Conservation (phyloP, 2,888 invertebrate species). For the Phlogophora meticulosa region DNA sequence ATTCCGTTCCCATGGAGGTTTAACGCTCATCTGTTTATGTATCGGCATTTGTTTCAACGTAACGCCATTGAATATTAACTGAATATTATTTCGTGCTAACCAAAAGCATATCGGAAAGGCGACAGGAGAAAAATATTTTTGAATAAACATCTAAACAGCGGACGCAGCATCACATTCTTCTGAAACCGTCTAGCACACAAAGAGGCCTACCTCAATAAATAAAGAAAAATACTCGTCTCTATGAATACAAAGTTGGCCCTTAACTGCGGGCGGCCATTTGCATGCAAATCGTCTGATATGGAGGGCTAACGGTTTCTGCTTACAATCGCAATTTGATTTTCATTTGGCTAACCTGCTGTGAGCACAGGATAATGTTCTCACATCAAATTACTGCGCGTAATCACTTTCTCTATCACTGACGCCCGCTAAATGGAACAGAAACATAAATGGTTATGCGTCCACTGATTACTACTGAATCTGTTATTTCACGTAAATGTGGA, state of each 20-base stretch:
- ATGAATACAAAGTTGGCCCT: constrained; percentile 55
- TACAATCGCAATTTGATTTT: constrained; percentile 61
- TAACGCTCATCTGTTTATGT: no score
- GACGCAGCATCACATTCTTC: constrained; percentile 9
- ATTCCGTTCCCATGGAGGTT: background rate
- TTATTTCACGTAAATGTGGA: constrained; percentile 10
- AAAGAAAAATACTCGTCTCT: constrained; percentile 52
- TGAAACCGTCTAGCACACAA: constrained; percentile 24
- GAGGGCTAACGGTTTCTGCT: constrained; percentile 57
- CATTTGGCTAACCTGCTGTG: constrained; percentile 54
- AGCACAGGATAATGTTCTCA: constrained; percentile 52
- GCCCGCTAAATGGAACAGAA: constrained; percentile 39
- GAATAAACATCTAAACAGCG: constrained; percentile 2
- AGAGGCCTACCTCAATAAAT: constrained; percentile 51
- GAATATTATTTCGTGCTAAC: background rate
- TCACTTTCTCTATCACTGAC: constrained; percentile 44
- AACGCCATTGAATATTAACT: constrained; percentile 9
- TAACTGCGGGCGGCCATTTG: constrained; percentile 54
- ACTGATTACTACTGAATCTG: constrained; percentile 34
- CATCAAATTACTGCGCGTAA: constrained; percentile 55
- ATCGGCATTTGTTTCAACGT: constrained; percentile 10
- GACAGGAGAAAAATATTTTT: constrained; percentile 7
- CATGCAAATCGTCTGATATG: constrained; percentile 56
- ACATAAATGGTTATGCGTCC: constrained; percentile 29
- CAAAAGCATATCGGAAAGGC: constrained; percentile 13